phyloP scores from a whole-genome alignment of 2,797 vertebrate species.

The Carapus acus region DNA sequence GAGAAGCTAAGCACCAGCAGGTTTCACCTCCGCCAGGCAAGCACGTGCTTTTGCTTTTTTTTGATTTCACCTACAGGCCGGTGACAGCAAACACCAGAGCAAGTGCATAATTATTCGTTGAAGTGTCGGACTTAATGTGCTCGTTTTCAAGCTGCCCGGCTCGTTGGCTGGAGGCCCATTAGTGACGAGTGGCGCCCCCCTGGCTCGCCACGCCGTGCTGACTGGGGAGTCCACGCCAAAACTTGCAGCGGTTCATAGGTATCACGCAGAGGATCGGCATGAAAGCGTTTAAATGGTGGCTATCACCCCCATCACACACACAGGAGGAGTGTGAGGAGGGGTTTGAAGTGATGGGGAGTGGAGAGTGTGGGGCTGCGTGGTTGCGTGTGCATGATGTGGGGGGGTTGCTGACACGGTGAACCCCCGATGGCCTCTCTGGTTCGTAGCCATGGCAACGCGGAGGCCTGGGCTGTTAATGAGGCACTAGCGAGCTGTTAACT shows the following conservation, averaged over 20 bases:
- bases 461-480: constrained; percentile 65
- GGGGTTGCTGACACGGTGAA: constrained; percentile 53
- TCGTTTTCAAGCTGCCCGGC: constrained; percentile 73
- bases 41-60: constrained; percentile 55
- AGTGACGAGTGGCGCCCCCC: constrained; percentile 51
- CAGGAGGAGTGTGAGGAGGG: constrained; percentile 49
- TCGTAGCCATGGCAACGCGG: constrained; percentile 66
- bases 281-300: constrained; percentile 19
- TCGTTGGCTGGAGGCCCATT: constrained; percentile 67
- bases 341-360: constrained; percentile 55
- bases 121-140: constrained; percentile 74
- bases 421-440: constrained; percentile 63
- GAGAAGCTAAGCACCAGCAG: constrained; percentile 22
- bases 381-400: no score
- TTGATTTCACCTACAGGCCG: constrained; percentile 61
- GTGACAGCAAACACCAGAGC: constrained; percentile 55
- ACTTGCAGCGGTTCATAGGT: constrained; percentile 31
- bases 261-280: constrained; percentile 1
- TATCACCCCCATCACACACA: constrained; percentile 33
- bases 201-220: no score
- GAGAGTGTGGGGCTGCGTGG: constrained; percentile 29
- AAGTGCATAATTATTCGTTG: constrained; percentile 74
- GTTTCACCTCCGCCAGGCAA: constrained; percentile 42
- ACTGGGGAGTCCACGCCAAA: constrained; percentile 49
- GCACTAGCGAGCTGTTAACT: constrained; percentile 67